These are phyloP conservation scores for Hemiscyllium ocellatum DNA, from an alignment of 2,113 vertebrate genomes.

Conservation along the genomic window DNA sequence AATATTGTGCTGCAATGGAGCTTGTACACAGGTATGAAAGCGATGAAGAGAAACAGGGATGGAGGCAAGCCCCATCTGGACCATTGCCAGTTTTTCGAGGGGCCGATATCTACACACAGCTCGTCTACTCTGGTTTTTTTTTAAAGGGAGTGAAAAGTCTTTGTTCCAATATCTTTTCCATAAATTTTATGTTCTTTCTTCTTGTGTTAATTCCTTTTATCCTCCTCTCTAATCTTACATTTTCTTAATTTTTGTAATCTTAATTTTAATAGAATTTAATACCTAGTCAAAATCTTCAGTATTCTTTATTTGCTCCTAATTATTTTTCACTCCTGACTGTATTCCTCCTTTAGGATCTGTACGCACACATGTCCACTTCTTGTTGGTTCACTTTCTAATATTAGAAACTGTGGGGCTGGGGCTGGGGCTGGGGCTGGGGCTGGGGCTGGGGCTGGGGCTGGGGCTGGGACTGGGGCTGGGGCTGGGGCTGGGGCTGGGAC, in stretches of 20 bases:
- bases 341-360: background rate
- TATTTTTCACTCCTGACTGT: background rate
- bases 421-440: background rate
- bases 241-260: background rate
- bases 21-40: background rate
- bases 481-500: background rate
- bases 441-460: background rate
- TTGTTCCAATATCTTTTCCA: background rate
- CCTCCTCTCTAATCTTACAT: background rate
- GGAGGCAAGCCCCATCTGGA: background rate
- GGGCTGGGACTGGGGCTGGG: background rate
- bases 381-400: background rate
- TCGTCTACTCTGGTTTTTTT: background rate
- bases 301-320: background rate
- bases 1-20: background rate
- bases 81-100: no score
- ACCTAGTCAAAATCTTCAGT: background rate
- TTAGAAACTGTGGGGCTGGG: background rate
- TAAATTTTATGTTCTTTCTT: background rate
- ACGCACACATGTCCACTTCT: background rate
- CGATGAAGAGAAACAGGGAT: background rate
- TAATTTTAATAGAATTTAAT: background rate
- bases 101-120: background rate
- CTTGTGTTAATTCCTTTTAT: background rate
- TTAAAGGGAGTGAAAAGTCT: background rate